Evolutionary conservation across 2,797 vertebrate genomes (phyloP), one percentile per base, ranked within the genome.

Genomic region (Hybognathus amarus): DNA sequence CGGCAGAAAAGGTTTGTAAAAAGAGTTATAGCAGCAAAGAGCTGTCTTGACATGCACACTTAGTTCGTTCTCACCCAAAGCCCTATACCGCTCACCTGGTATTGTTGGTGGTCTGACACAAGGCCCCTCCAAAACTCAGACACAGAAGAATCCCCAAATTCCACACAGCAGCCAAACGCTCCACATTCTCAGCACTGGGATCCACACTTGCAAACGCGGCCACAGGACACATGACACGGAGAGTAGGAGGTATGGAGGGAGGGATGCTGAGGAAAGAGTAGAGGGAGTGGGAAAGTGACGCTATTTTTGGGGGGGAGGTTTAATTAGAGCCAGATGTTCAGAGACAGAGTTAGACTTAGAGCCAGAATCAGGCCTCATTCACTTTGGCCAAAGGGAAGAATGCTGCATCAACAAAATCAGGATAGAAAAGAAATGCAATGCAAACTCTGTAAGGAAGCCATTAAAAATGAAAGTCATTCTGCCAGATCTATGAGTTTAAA

Each of bases 51-150:
- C 27, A 78, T 40, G 66, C 42, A 66, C 22, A 33, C 77, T 40
- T 27, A 38, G 24, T 33, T 77, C 17, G 71, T 56, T 59, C 33
- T 30, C n/a, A 74, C 13, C 15, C 45, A 47, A 15, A 71, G 33
- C 54, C 61, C 61, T 30, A 24, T 47, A 50, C 1, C 1, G n/a
- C 89, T 87, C 84, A 95, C 95, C 93, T 95, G 89, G 91, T 92
- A 83, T 61, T 64, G 89, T 94, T 95, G 45, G 73, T 88, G 81
- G 89, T 89, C 89, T 94, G 88, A 30, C 68, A 67, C 12, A 84
- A 92, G 45, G 90, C 88, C 92, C 91, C 91, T 88, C 90, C 88
- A 61, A 91, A 85, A 83, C 74, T 38, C 77, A 94, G 70, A 76
- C 78, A 89, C 85, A 95, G 87, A 82, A 93, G 24, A 80, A 94